phyloP scores from a whole-genome alignment of 2,797 vertebrate species.

The Hydrolagus colliei region DNA sequence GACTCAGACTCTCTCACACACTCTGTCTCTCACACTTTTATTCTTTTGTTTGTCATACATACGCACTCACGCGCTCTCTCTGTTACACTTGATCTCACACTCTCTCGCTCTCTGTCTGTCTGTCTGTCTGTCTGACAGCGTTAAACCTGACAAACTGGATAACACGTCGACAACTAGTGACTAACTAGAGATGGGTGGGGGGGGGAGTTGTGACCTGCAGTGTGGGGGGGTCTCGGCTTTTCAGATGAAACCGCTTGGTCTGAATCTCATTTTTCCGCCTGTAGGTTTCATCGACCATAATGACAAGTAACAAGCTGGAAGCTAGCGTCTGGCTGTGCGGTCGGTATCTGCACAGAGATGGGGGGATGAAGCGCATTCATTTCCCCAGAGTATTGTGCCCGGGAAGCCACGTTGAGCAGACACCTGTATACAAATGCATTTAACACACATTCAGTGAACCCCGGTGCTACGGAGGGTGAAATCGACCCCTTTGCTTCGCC shows the following conservation, averaged over 20 bases:
- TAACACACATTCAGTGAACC: conserved; percentile 22
- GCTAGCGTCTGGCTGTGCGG: neutral
- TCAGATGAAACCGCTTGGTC: neutral
- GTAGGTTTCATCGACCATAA: conserved; percentile 93
- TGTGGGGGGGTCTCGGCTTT: neutral
- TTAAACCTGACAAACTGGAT: too few species aligned
- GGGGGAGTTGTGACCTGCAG: too few species aligned
- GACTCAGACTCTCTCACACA: too few species aligned
- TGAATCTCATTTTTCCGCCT: conserved; percentile 40
- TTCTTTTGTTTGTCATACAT: too few species aligned
- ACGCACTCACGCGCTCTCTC: too few species aligned
- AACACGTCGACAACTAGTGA: too few species aligned
- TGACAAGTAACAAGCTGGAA: conserved; percentile 30
- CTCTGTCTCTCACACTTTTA: too few species aligned
- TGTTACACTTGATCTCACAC: too few species aligned
- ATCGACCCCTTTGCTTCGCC: neutral
- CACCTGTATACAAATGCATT: conserved; percentile 15
- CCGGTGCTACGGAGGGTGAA: conserved; percentile 14
- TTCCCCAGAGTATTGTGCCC: neutral
- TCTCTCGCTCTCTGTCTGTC: too few species aligned
- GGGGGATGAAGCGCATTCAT: neutral
- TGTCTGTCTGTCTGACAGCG: too few species aligned
- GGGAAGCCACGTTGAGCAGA: conserved; percentile 3
- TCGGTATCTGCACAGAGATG: neutral
- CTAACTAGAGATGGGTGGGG: too few species aligned